phyloP scores from a whole-genome alignment of 2,113 vertebrate genomes.

The Empidonax traillii region DNA sequence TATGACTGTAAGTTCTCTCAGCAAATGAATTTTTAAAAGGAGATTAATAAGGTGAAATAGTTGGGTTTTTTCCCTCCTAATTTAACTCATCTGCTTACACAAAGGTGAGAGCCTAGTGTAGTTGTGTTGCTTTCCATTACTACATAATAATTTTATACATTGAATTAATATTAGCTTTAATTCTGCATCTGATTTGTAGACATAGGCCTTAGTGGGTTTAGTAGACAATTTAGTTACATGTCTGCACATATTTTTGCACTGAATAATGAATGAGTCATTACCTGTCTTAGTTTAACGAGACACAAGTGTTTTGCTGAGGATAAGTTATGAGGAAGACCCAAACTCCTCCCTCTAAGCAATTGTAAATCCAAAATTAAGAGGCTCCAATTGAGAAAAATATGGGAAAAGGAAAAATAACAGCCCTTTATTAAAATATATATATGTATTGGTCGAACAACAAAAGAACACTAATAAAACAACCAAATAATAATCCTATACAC shows the following conservation, averaged over 20 bases:
- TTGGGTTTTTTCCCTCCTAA: fast-evolving
- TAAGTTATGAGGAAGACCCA: no score
- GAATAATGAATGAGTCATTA: background rate
- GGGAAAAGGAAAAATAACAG: no score
- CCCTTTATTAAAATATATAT: no score
- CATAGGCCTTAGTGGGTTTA: background rate
- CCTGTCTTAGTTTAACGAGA: no score
- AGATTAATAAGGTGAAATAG: background rate
- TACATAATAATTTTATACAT: background rate
- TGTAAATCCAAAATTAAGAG: no score
- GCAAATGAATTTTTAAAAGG: background rate
- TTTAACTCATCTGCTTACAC: background rate
- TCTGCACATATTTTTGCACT: background rate
- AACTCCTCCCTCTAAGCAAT: no score
- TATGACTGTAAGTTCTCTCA: background rate
- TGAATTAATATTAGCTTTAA: background rate
- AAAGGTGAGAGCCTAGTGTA: background rate
- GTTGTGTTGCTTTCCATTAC: background rate
- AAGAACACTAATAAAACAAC: no score
- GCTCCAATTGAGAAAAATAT: no score
- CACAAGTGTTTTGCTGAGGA: no score
- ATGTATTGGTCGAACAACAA: no score
- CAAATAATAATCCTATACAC: no score
- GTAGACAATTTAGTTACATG: background rate
- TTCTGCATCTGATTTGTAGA: background rate